phyloP scores from a whole-genome alignment of 1,140 invertebrate genomes.

The Diachasma alloeum region DNA sequence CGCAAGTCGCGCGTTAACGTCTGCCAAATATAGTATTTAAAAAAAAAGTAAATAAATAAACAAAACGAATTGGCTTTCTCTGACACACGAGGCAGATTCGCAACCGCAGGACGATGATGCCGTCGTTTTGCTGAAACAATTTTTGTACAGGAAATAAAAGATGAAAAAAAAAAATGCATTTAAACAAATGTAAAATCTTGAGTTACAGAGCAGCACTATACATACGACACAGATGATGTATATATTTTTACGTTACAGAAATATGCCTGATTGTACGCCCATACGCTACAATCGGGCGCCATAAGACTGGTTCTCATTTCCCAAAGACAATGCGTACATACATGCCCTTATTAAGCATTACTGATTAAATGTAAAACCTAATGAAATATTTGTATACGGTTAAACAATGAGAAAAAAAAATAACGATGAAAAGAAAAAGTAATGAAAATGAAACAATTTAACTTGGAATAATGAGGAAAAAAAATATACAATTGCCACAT shows the following conservation, averaged over 20 bases:
- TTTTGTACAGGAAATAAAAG: conserved; percentile 61
- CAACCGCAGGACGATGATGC: conserved; percentile 17
- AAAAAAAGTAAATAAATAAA: background rate
- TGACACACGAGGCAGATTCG: conserved; percentile 9
- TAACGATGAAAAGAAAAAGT: conserved; percentile 31
- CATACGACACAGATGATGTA: conserved; percentile 67
- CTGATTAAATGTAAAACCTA: conserved; percentile 54
- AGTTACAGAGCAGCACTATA: conserved; percentile 68
- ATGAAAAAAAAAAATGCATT: conserved; percentile 34
- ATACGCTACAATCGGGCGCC: conserved; percentile 53
- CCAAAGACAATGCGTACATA: conserved; percentile 65
- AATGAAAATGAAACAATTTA: conserved; percentile 5
- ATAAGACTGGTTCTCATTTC: conserved; percentile 68
- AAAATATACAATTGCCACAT: conserved; percentile 48
- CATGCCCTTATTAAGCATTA: conserved; percentile 59
- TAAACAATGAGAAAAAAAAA: conserved; percentile 40
- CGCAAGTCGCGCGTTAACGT: background rate
- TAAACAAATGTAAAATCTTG: conserved; percentile 63
- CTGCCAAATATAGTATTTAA: conserved; percentile 4
- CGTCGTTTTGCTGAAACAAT: conserved; percentile 55
- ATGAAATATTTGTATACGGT: conserved; percentile 64
- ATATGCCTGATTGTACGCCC: conserved; percentile 57
- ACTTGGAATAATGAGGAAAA: conserved; percentile 43
- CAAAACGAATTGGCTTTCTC: conserved; percentile 12
- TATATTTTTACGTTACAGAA: conserved; percentile 68